Percentiles rank a stretch among this genome's conserved stretches.
Evolutionary conservation across 2,797 vertebrate genomes (phyloP).

Genomic region (Emys orbicularis): DNA sequence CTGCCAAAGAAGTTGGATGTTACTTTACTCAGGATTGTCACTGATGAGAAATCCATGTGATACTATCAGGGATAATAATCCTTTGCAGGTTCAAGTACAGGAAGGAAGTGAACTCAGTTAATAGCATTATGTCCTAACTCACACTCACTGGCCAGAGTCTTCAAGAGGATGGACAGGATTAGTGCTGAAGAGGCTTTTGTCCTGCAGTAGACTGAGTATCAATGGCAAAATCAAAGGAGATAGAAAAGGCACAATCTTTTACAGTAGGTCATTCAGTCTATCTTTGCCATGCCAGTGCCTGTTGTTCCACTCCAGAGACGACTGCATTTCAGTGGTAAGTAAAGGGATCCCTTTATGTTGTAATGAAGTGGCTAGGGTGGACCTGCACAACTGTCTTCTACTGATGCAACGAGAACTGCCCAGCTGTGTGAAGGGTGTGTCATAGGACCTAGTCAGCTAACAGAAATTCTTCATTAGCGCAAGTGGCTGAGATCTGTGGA

Average conservation of each 20-base stretch:
- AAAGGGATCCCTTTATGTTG: fast-evolving
- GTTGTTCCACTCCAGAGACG: neutral
- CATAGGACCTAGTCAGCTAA: neutral
- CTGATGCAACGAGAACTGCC: neutral
- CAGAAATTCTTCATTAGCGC: fast-evolving
- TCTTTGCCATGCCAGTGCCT: neutral
- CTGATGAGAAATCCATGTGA: neutral
- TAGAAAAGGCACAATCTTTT: slow-evolving; percentile 49
- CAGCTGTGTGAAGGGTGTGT: fast-evolving
- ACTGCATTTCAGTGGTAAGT: fast-evolving
- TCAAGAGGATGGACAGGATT: slow-evolving; percentile 22
- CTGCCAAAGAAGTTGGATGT: neutral
- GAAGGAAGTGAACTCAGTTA: neutral
- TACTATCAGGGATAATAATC: neutral
- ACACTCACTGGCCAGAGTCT: fast-evolving
- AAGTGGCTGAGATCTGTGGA: fast-evolving
- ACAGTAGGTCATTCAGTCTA: neutral
- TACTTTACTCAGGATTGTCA: fast-evolving
- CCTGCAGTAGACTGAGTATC: neutral
- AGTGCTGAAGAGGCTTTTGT: slow-evolving; percentile 46
- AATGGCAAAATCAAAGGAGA: neutral
- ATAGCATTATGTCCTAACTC: fast-evolving
- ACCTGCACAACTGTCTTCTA: fast-evolving
- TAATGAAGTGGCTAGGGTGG: fast-evolving
- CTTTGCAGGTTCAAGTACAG: fast-evolving